phyloP scores from a whole-genome alignment of 2,888 invertebrate species.

The Clepsis dumicolana region DNA sequence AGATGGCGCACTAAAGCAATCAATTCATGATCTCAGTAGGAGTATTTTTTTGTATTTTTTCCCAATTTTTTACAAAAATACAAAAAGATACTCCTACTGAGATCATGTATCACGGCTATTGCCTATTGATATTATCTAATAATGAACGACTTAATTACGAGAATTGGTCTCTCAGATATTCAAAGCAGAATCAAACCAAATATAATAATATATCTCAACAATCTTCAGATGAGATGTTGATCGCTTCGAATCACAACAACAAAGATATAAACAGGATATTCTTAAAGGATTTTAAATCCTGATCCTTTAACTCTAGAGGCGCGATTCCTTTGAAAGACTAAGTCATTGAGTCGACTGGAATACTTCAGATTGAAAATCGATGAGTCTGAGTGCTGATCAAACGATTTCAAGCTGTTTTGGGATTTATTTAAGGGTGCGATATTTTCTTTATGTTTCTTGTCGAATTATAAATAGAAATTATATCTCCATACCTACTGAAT shows the following conservation, averaged over 20 bases:
- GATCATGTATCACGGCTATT: no score
- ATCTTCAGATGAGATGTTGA: not conserved
- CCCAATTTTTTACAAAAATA: no score
- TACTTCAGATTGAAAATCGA: constrained; percentile 6
- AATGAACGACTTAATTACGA: not conserved
- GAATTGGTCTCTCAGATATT: not conserved
- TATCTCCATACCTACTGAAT: no score
- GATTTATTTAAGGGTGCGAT: constrained; percentile 7
- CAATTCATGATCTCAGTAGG: no score
- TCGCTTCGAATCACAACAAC: constrained; percentile 4
- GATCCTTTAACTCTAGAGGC: not conserved
- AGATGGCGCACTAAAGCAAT: no score
- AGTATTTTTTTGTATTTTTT: no score
- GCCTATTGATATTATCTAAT: not conserved
- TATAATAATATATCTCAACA: not conserved
- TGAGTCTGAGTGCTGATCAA: constrained; percentile 7
- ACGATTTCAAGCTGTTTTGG: not conserved
- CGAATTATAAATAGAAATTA: no score
- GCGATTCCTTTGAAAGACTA: not conserved
- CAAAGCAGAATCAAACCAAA: not conserved
- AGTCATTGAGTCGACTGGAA: constrained; percentile 3
- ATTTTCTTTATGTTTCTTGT: no score
- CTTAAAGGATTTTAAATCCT: not conserved
- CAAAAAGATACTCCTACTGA: no score
- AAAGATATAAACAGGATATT: not conserved